Base-by-base conservation (phyloP, 2,113 vertebrate species). In the Catagonus wagneri region DNA sequence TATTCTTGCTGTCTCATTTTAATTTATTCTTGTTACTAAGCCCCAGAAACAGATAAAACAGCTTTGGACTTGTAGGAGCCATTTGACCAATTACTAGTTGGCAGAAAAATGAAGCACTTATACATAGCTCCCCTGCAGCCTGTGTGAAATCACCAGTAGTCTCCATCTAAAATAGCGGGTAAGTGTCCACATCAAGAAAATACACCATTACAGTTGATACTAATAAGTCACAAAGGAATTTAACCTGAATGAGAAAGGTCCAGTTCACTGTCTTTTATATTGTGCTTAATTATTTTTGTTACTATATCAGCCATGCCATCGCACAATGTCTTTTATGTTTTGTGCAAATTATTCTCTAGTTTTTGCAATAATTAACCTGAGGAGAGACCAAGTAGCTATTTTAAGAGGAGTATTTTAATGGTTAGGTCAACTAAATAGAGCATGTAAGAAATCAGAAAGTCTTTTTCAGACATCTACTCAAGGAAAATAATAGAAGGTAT, bases 1-100 rank as follows among this genome's bases (percentile, higher is more conserved):
- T 91, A 89, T 65, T 90, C 74, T 27, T 50, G 29, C 75, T 79
- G 7, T 81, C 92, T 50, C 54, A 44, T 61, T 95, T 86, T 74
- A 97, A 94, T 95, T 97, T 96, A 84, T 93, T 79, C 39, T 58
- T 34, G 60, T 97, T 97, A 61, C 66, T 96, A 60, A 96, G 20
- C 32, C 3, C 22, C 23, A 90, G 54, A 92, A 94, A 72, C 17
- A 56, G 9, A 90, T 2, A 7, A 74, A 61, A 63, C 10, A 29
- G 22, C 20, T 69, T 71, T 44, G n/a, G 29, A 22, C 19, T 63
- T 65, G 7, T 9, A 25, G 16, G 83, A 88, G 44, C 32, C 60
- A 63, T 93, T 32, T 54, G 66, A 91, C 44, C 32, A 61, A 91
- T 89, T 68, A 60, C 12, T 9, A 60, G 10, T 5, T 90, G 68